Conservation (phyloP, 2,888 invertebrate species). For the Chesias legatella region DNA sequence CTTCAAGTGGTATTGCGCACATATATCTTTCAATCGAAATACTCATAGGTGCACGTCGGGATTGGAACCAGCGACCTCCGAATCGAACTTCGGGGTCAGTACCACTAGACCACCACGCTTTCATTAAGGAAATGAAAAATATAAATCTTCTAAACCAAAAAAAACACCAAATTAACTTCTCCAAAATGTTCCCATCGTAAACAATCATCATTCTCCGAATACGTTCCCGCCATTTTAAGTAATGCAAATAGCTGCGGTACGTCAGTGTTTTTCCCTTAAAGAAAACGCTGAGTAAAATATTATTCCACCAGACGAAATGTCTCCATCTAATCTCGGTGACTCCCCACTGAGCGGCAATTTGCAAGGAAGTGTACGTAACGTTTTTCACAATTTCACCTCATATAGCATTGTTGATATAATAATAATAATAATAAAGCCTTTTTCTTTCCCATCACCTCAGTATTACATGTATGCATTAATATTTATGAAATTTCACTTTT, state of each 20-base stretch:
- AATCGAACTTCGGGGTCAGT: too few relatives aligned
- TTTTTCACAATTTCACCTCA: constrained; percentile 43
- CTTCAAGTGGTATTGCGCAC: too few relatives aligned
- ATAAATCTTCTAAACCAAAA: neutral
- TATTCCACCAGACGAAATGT: constrained; percentile 27
- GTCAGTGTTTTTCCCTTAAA: constrained; percentile 15
- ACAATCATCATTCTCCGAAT: constrained; percentile 2
- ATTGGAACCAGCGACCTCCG: too few relatives aligned
- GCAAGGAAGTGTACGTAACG: constrained; percentile 45
- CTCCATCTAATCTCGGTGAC: constrained; percentile 43
- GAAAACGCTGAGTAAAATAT: constrained; percentile 23
- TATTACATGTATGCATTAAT: too few relatives aligned
- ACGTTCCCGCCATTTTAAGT: constrained; percentile 10
- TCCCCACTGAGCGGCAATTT: constrained; percentile 45
- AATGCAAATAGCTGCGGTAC: constrained; percentile 15
- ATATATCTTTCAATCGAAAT: too few relatives aligned
- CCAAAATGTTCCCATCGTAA: neutral
- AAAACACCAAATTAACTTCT: constrained; percentile 1
- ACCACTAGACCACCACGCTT: too few relatives aligned
- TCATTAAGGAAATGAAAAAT: neutral
- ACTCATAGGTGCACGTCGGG: too few relatives aligned
- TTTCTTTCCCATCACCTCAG: too few relatives aligned
- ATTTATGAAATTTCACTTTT: too few relatives aligned
- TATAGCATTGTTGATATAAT: constrained; percentile 32
- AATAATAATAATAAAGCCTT: constrained; percentile 14